Percentiles rank a stretch among this genome's conserved stretches.
phyloP scores from a whole-genome alignment of 2,888 invertebrate species.

The Hylaea fasciaria region DNA sequence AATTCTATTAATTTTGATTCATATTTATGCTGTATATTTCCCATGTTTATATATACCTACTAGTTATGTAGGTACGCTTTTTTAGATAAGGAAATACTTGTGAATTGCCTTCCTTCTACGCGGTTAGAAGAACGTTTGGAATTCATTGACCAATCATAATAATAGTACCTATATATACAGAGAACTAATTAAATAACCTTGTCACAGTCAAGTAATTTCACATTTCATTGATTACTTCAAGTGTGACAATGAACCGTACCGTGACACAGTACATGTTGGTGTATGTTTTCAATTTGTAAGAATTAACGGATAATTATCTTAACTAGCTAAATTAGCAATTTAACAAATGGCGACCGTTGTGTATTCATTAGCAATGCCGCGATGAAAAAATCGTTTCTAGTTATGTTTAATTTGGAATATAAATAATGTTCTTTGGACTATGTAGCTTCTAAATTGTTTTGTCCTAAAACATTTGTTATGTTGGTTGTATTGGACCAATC shows the following conservation, averaged over 20 bases:
- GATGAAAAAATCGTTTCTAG: slow-evolving; percentile 19
- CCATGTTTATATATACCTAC: slow-evolving; percentile 21
- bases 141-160: neutral
- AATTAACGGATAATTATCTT: slow-evolving; percentile 59
- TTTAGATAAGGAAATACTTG: slow-evolving; percentile 16
- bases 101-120: neutral
- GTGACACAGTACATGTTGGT: slow-evolving; percentile 15
- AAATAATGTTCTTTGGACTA: neutral
- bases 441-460: neutral
- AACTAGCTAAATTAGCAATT: slow-evolving; percentile 68
- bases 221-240: slow-evolving; percentile 3
- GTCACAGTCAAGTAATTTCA: slow-evolving; percentile 2
- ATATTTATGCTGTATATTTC: slow-evolving; percentile 6
- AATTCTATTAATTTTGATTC: slow-evolving; percentile 12
- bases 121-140: slow-evolving; percentile 1
- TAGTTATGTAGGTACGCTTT: neutral
- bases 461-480: neutral
- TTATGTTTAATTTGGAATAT: slow-evolving; percentile 16
- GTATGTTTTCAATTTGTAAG: slow-evolving; percentile 43
- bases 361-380: slow-evolving; percentile 38
- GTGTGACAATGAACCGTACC: slow-evolving; percentile 2
- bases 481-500: too few relatives aligned
- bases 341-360: slow-evolving; percentile 51
- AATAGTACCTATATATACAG: too few relatives aligned
- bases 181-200: slow-evolving; percentile 3